Evolutionary conservation across 1,140 invertebrate genomes (phyloP), one percentile per base, ranked within the genome.

Genomic region (Ylistrum balloti): DNA sequence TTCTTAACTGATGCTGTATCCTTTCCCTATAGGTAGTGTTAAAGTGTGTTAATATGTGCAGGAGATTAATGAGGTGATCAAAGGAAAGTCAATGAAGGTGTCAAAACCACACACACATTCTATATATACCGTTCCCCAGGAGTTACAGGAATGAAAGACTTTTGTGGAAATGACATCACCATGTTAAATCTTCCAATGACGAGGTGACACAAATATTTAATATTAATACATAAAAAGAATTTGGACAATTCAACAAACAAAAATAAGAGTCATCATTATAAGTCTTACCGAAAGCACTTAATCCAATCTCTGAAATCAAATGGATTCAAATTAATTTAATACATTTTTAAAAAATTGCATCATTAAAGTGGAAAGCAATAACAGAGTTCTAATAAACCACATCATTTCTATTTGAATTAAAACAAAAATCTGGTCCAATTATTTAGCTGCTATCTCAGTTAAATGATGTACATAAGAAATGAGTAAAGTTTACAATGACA

Each of bases 231-330:
- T 74, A 74, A 28, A 74, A 9, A 48, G 45, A 20, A 74, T 5
- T 74, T 74, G 22, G 7, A 74, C 13, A 15, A 56, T 11, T 56
- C 45, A 56, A 56, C 56, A 74, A 74, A 74, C 56, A 28, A 74
- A 5, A 48, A 28, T 2, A 3, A 9, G 22, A 74, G n/a, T 28
- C 22, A 74, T 28, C 28, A n/a, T 5, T 28, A 74, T n/a, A 74
- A 2, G 56, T n/a, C 56, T 74, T 74, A 74, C 56, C 56, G 13
- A 9, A 74, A 74, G 56, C 22, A 74, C 17, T 28, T 28, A 74
- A n/a, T 74, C 56, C 56, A 74, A 74, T n/a, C 56, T 74, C 56
- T 74, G 56, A 74, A 74, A 74, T 22, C 56, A 74, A 74, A 74
- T 74, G 56, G 56, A 74, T 74, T 74, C 22, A 74, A 74, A 74